Evolutionary conservation across 1,140 invertebrate genomes (phyloP), one percentile per base, ranked within the genome.

Genomic region (Lucilia sericata): DNA sequence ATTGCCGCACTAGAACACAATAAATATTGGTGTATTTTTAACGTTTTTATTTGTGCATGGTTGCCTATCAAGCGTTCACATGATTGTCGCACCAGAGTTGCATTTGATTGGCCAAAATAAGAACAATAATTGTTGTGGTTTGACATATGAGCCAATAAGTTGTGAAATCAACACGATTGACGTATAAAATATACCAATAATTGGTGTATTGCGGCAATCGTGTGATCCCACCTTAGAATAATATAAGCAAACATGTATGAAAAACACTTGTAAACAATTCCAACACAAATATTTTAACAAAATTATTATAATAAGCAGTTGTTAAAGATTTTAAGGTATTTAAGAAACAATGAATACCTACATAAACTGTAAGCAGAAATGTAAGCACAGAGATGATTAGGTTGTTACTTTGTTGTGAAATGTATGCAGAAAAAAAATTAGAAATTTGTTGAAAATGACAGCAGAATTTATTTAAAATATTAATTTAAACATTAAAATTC

Each of bases 51-150:
- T 55, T 4, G 51, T 55, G 51, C 17, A 55, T 55, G 51, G 51
- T 55, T 55, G 51, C 51, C 51, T 55, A 55, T 55, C 17, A 55
- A 55, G 51, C 51, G 51, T 55, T 55, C 51, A 55, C 51, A 55
- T 55, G 51, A 55, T 55, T 55, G 51, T 55, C 36, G 36, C 36
- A 36, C 36, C 36, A 36, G 36, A 8, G 36, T 36, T 36, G 36
- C 36, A 36, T 55, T 55, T 12, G 17, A 55, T 55, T 12, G 10
- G 51, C 4, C 51, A 4, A 55, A 55, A 55, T 55, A 55, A 55
- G 51, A 4, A 55, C 51, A 55, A 55, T 55, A 55, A n/a, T 55
- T 55, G 51, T 55, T 55, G 51, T 55, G 51, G 51, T 55, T 55
- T 55, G 51, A 55, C 51, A 55, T 55, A 55, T 55, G 51, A 17